Conservation (phyloP, 2,888 invertebrate species). For the Acanthacorydalis orientalis region DNA sequence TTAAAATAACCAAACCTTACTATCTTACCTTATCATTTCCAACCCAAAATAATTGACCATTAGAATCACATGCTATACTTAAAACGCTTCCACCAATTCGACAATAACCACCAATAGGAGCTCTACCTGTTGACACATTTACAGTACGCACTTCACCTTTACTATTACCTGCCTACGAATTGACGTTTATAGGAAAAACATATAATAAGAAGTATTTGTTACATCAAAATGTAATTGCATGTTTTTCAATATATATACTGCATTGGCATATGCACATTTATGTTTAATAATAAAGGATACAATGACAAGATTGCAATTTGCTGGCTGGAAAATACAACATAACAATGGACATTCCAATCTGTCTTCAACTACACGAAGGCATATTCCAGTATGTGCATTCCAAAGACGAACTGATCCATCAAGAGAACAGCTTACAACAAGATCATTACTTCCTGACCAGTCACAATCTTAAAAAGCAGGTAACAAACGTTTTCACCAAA, state of each 20-base stretch:
- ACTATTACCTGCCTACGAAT: constrained; percentile 45
- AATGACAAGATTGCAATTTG: constrained; percentile 73
- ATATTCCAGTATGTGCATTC: constrained; percentile 37
- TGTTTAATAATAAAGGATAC: constrained; percentile 47
- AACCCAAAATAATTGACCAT: constrained; percentile 65
- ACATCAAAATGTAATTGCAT: neutral
- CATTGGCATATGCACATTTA: constrained; percentile 6
- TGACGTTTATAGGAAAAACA: neutral
- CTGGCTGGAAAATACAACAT: constrained; percentile 65
- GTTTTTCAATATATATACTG: neutral
- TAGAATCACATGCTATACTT: constrained; percentile 59
- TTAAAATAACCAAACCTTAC: constrained; percentile 11
- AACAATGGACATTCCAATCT: constrained; percentile 42
- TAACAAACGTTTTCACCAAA: neutral
- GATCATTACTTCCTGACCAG: constrained; percentile 75
- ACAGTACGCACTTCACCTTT: constrained; percentile 59
- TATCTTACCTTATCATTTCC: constrained; percentile 51
- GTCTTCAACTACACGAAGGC: constrained; percentile 46
- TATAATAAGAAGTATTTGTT: no score
- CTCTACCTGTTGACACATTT: constrained; percentile 74
- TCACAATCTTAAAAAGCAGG: constrained; percentile 40
- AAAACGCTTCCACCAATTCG: constrained; percentile 43
- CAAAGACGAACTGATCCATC: constrained; percentile 62
- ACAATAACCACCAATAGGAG: constrained; percentile 42
- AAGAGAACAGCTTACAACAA: constrained; percentile 58